Percentiles rank a stretch among this genome's conserved stretches.
Evolutionary conservation across 2,113 vertebrate genomes (phyloP).

Genomic region (Myanophis thanlyinensis): DNA sequence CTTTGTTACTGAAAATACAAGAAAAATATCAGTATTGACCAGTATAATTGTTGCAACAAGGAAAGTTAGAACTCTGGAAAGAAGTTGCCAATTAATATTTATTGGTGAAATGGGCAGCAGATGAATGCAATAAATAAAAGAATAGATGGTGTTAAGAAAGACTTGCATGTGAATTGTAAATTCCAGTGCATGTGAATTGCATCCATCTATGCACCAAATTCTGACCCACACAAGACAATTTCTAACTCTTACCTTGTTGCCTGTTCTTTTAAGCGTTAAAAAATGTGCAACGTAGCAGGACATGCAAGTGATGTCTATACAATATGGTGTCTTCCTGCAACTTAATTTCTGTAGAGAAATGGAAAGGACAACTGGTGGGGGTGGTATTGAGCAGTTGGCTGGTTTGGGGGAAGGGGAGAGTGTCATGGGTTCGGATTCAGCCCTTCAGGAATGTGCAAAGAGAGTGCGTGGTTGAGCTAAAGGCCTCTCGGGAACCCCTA

Average conservation of each 20-base stretch:
- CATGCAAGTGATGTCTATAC: not conserved
- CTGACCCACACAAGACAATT: not conserved
- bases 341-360: not conserved
- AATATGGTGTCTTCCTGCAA: not conserved
- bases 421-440: not conserved
- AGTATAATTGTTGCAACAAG: no score
- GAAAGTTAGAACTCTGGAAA: no score
- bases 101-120: not conserved
- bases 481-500: not conserved
- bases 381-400: not conserved
- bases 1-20: no score
- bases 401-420: not conserved
- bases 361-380: not conserved
- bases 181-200: not conserved
- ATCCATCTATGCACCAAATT: not conserved
- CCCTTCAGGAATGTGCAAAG: not conserved
- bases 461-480: not conserved
- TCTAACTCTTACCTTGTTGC: no score
- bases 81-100: not conserved
- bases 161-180: no score
- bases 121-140: not conserved
- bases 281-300: not conserved
- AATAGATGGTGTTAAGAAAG: not conserved
- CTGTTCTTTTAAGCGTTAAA: not conserved
- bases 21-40: no score